Conservation (phyloP, 2,888 invertebrate species). For the Schizaphis graminum region DNA sequence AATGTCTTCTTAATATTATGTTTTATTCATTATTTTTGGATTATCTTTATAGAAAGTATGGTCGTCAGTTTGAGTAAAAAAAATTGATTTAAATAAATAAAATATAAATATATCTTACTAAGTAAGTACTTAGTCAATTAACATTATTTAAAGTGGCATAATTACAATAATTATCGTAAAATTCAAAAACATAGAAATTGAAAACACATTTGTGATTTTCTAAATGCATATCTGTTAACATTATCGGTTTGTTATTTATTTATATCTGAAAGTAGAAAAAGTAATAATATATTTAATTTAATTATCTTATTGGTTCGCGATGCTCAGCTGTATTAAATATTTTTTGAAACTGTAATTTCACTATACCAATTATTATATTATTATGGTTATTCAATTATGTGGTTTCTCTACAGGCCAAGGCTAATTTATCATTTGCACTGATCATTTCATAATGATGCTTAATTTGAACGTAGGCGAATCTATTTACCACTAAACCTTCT, state of each 20-base stretch:
- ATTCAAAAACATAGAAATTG: background rate
- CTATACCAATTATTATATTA: conserved; percentile 17
- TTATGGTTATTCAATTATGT: conserved; percentile 43
- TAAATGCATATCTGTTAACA: background rate
- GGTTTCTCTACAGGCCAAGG: conserved; percentile 27
- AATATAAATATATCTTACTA: background rate
- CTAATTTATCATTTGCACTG: conserved; percentile 24
- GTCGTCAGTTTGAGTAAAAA: background rate
- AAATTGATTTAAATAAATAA: background rate
- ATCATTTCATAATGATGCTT: background rate
- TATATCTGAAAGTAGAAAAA: background rate
- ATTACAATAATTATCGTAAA: background rate
- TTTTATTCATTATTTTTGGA: background rate
- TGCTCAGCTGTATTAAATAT: background rate
- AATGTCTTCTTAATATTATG: background rate
- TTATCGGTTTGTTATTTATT: background rate
- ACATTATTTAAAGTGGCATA: background rate
- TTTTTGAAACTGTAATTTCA: conserved; percentile 38
- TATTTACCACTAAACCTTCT: background rate
- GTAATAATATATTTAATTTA: conserved; percentile 19
- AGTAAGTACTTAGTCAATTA: background rate
- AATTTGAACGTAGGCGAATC: background rate
- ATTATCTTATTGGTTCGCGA: background rate
- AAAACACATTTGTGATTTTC: conserved; percentile 18
- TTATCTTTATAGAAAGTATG: background rate